Percentiles rank a stretch among this genome's conserved stretches.
These are phyloP conservation scores for Tipula unca DNA, from an alignment of 2,888 invertebrate genomes.

Conservation along the genomic window DNA sequence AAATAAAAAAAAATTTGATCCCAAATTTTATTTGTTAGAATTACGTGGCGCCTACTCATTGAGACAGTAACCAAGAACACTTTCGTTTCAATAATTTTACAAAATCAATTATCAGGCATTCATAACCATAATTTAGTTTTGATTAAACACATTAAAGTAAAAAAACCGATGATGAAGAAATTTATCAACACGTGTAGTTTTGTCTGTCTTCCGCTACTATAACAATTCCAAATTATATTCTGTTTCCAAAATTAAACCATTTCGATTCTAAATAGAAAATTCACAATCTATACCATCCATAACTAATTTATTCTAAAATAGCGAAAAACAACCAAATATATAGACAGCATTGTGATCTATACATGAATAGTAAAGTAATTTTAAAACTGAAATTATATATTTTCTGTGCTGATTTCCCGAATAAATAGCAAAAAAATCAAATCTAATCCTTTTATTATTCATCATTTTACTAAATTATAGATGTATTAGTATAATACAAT, in stretches of 20 bases:
- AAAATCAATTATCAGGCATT: too few species aligned
- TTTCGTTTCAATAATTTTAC: too few species aligned
- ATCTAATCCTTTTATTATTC: background rate
- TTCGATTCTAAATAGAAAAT: background rate
- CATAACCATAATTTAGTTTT: too few species aligned
- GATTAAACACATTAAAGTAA: too few species aligned
- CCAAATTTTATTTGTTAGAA: too few species aligned
- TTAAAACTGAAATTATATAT: background rate
- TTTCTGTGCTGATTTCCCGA: background rate
- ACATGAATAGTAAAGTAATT: background rate
- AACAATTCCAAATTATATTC: too few species aligned
- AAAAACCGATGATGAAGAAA: too few species aligned
- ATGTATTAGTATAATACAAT: background rate
- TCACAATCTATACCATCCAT: background rate
- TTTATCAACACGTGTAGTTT: too few species aligned
- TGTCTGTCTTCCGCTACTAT: too few species aligned
- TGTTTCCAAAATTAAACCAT: background rate
- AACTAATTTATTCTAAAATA: background rate
- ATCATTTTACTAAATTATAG: background rate
- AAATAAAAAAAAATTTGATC: too few species aligned
- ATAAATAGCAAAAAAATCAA: background rate
- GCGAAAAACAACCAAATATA: background rate
- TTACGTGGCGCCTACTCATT: too few species aligned
- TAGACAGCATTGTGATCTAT: background rate
- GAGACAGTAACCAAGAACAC: too few species aligned